Conservation (phyloP, 2,888 invertebrate genomes). For the Drosophila trichaetosa region DNA sequence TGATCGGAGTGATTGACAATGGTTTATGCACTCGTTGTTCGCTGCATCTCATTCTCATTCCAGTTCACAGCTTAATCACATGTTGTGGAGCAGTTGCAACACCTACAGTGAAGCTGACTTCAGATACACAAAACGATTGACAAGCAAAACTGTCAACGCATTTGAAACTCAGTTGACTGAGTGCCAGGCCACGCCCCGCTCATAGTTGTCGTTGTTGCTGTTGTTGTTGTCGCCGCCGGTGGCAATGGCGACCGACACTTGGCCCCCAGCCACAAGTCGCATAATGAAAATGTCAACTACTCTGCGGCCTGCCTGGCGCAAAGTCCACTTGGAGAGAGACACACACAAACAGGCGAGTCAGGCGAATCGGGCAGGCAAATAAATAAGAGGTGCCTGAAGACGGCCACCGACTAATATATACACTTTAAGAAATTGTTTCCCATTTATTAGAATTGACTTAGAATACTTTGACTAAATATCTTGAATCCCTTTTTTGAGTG, state of each 20-base stretch:
- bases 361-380: constrained; percentile 36
- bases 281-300: constrained; percentile 76
- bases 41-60: constrained; percentile 19
- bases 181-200: constrained; percentile 54
- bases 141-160: constrained; percentile 73
- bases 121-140: constrained; percentile 70
- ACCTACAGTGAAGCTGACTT: constrained; percentile 45
- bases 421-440: background rate
- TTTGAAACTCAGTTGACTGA: constrained; percentile 70
- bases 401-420: constrained; percentile 5
- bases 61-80: constrained; percentile 66
- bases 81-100: constrained; percentile 53
- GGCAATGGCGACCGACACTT: constrained; percentile 67
- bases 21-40: constrained; percentile 29
- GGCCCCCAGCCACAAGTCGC: constrained; percentile 61
- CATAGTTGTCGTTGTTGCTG: constrained; percentile 14
- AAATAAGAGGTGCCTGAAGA: constrained; percentile 17
- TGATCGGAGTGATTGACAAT: constrained; percentile 26
- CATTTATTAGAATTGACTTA: background rate
- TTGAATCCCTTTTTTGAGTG: background rate
- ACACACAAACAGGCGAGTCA: constrained; percentile 10
- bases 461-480: background rate
- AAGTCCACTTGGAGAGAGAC: constrained; percentile 50
- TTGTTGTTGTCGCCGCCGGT: constrained; percentile 56
- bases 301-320: constrained; percentile 39